A percentile compares a stretch with the other conserved stretches of the same genome.
Evolutionary conservation across 2,797 vertebrate species (phyloP).

Genomic region (Crenuchus spilurus): DNA sequence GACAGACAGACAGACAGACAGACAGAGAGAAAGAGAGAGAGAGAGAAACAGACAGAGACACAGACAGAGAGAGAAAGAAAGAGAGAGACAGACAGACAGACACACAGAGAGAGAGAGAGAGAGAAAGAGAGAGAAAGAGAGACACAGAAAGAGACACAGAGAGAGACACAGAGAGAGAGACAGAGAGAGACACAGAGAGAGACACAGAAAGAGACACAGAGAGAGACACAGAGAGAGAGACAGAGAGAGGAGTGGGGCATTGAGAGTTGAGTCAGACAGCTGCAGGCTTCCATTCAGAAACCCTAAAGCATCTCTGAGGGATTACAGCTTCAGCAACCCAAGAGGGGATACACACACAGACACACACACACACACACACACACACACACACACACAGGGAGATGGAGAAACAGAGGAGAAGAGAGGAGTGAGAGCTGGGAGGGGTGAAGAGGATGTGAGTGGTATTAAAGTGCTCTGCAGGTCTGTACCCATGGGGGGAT

Average conservation of each 20-base stretch:
- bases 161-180: background rate
- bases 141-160: background rate
- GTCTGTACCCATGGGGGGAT: slow-evolving; percentile 24
- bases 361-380: too few species aligned
- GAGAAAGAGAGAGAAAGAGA: slow-evolving; percentile 5
- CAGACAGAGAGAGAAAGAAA: slow-evolving; percentile 10
- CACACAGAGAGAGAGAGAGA: background rate
- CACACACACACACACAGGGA: too few species aligned
- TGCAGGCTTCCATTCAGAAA: slow-evolving; percentile 21
- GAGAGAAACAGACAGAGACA: background rate
- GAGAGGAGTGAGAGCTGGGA: slow-evolving; percentile 48
- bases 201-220: too few species aligned
- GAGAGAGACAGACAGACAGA: slow-evolving; percentile 4
- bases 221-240: background rate
- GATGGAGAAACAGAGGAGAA: slow-evolving; percentile 38
- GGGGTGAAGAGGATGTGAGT: slow-evolving; percentile 24
- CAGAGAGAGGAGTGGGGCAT: too few species aligned
- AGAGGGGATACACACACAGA: slow-evolving; percentile 3
- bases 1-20: background rate
- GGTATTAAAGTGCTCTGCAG: slow-evolving; percentile 6
- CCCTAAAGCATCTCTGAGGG: slow-evolving; percentile 31
- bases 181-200: slow-evolving; percentile 4
- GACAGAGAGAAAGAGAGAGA: background rate
- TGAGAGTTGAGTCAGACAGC: slow-evolving; percentile 15
- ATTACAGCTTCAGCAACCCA: slow-evolving; percentile 34